Percentiles rank a stretch among this genome's conserved stretches.
These are phyloP conservation scores for Heliothis peltigera DNA, from an alignment of 2,888 invertebrate genomes.

Conservation along the genomic window DNA sequence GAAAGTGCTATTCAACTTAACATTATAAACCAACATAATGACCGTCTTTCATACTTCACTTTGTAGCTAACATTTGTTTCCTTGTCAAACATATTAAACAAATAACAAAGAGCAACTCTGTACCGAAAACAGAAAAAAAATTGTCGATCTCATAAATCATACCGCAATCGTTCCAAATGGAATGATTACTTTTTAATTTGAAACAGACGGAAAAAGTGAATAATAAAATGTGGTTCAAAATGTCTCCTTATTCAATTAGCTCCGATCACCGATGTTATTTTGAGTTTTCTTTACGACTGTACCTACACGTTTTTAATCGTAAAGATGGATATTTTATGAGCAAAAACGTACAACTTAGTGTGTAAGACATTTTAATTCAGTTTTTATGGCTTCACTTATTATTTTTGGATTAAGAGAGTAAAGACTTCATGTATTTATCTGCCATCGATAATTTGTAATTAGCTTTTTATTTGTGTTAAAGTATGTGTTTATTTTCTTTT, in stretches of 20 bases:
- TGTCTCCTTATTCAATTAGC: slow-evolving; percentile 71
- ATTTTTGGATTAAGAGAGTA: neutral
- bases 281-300: slow-evolving; percentile 57
- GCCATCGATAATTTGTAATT: neutral
- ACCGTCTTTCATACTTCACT: neutral
- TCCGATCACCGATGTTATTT: slow-evolving; percentile 66
- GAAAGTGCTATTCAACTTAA: too few relatives aligned
- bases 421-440: neutral
- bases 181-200: slow-evolving; percentile 78
- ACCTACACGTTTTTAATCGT: slow-evolving; percentile 57
- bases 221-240: slow-evolving; percentile 54
- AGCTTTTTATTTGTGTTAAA: too few relatives aligned
- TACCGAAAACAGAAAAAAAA: slow-evolving; percentile 53
- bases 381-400: slow-evolving; percentile 12
- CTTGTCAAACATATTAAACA: slow-evolving; percentile 24
- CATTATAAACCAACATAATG: too few relatives aligned
- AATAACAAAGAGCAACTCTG: slow-evolving; percentile 51
- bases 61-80: neutral
- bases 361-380: slow-evolving; percentile 11
- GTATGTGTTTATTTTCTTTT: too few relatives aligned
- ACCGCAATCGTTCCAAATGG: slow-evolving; percentile 61
- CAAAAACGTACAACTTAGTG: slow-evolving; percentile 20
- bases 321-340: slow-evolving; percentile 56
- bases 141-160: slow-evolving; percentile 73
- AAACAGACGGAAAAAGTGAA: slow-evolving; percentile 73